Base-by-base conservation (phyloP, 1,140 invertebrate species). In the Drosophila setifemur region DNA sequence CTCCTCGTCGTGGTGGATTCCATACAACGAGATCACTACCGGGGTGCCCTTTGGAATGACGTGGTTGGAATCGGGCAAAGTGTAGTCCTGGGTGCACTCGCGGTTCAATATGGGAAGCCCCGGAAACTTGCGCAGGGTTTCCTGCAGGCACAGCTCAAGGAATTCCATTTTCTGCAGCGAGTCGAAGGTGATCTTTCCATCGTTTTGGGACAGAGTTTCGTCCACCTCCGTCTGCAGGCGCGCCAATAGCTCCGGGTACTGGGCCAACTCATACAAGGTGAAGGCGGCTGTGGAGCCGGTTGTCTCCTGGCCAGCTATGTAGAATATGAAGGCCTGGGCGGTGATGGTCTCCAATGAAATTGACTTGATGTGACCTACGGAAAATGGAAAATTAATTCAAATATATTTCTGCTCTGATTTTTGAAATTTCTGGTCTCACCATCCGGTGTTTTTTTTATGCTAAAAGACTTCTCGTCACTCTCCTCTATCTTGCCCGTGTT, bases 261-360 rank as follows among this genome's bases (percentile, higher is more conserved):
- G 83, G 0, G 94, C 92, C 39, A 95, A 83, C 72, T 93, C 92
- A 63, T 93, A 94, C 0, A 93, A 57, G 1, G 92, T 91, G 54
- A 93, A 93, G 18, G 93, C 91, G 1, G 94, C 91, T 0, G 93
- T 91, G 1, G 92, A 92, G 1, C 94, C 92, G 0, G 94, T 94
- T 0, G 95, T 95, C 69, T 95, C 95, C 79, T 94, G 95, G n/a
- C 95, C 95, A 28, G 94, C 94, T 8, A 94, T 71, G 68, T 94
- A 93, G 69, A 95, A 94, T 3, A 94, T 91, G 28, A 94, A 93
- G 0, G 92, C 91, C 88, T 95, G 93, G 0, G 93, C 93, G 0
- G 93, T 91, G 14, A 92, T 90, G 25, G 91, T 67, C 52, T 92
- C 91, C 50, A 92, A 47, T 0, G 91, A 91, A 49, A 92, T 50